phyloP scores from a whole-genome alignment of 2,888 invertebrate species.

The Scrobipalpa costella region DNA sequence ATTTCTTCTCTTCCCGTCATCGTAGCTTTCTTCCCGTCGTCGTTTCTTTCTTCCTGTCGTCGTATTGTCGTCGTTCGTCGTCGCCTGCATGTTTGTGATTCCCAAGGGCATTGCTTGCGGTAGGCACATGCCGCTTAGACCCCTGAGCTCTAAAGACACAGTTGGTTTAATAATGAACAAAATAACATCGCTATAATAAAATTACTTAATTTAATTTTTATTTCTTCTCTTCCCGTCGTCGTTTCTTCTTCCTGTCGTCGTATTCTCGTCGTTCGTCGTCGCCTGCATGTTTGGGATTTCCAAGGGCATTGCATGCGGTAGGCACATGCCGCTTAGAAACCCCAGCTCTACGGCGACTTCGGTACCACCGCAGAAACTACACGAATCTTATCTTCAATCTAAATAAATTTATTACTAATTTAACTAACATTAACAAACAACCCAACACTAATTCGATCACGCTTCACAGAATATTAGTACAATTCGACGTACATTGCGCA shows the following conservation, averaged over 20 bases:
- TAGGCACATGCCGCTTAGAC: constrained; percentile 91
- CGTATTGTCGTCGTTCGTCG: constrained; percentile 32
- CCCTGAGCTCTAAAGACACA: constrained; percentile 83
- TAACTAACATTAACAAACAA: too few species aligned
- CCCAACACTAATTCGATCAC: too few species aligned
- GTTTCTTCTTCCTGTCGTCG: neutral
- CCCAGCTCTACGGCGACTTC: constrained; percentile 86
- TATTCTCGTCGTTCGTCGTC: constrained; percentile 42
- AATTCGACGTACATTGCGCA: too few species aligned
- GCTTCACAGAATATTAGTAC: too few species aligned
- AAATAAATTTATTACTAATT: too few species aligned
- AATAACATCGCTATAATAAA: too few species aligned
- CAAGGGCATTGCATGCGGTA: constrained; percentile 89
- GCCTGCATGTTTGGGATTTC: constrained; percentile 90
- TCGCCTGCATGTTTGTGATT: constrained; percentile 88
- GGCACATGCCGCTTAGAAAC: constrained; percentile 92
- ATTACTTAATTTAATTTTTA: too few species aligned
- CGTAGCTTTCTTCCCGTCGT: neutral
- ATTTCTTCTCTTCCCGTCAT: neutral
- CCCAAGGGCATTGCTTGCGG: constrained; percentile 90
- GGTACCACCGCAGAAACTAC: neutral
- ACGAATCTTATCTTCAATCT: too few species aligned
- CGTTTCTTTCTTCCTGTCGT: neutral
- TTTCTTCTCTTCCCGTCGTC: neutral
- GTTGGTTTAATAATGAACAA: too few species aligned